Evolutionary conservation across 2,888 invertebrate species (phyloP).

Genomic region (Drosophila sordidula): DNA sequence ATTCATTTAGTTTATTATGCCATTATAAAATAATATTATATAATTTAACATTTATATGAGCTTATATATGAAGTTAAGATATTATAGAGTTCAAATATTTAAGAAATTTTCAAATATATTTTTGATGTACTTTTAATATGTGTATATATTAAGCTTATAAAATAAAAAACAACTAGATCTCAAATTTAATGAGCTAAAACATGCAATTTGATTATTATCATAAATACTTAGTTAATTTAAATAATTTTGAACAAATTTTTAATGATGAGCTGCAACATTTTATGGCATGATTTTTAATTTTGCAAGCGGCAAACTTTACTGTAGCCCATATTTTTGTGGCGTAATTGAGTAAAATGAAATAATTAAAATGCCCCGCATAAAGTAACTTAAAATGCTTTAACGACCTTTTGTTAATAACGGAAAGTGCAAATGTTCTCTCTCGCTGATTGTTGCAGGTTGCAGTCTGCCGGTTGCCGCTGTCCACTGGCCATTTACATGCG

Average conservation of each 20-base stretch:
- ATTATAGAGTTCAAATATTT: neutral
- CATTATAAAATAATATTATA: neutral
- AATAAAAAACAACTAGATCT: neutral
- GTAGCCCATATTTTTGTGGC: slow-evolving; percentile 44
- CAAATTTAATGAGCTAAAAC: slow-evolving; percentile 7
- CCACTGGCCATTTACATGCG: slow-evolving; percentile 42
- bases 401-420: slow-evolving; percentile 77
- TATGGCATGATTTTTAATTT: slow-evolving; percentile 28
- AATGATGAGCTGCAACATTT: slow-evolving; percentile 18
- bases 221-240: neutral
- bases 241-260: slow-evolving; percentile 1
- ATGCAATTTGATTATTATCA: slow-evolving; percentile 15
- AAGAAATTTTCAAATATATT: neutral
- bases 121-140: neutral
- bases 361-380: slow-evolving; percentile 70
- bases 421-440: slow-evolving; percentile 67
- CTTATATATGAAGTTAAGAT: neutral
- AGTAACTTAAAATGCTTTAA: slow-evolving; percentile 75
- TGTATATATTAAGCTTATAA: neutral
- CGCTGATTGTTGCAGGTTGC: slow-evolving; percentile 37
- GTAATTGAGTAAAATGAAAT: slow-evolving; percentile 75
- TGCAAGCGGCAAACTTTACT: slow-evolving; percentile 14
- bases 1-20: neutral
- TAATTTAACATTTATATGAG: neutral
- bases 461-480: slow-evolving; percentile 14